Evolutionary conservation across 2,888 invertebrate species (phyloP), one percentile per base, ranked within the genome.

Genomic region (Oegoconia quadripuncta): DNA sequence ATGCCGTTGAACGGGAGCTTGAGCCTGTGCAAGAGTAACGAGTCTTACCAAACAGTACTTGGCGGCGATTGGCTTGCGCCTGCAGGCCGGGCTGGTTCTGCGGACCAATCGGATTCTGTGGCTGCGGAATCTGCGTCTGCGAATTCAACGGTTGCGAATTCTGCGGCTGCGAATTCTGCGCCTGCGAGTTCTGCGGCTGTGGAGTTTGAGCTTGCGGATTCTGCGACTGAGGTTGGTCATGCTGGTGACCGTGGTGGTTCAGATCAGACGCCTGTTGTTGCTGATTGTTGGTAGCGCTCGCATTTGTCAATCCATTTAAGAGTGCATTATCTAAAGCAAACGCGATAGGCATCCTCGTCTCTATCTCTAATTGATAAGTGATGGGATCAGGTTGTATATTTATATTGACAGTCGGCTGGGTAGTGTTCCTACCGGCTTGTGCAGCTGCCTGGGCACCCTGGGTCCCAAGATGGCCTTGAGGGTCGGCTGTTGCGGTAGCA

Each of bases 331-430:
- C 76, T 22, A 76, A 47, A 17, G 74, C 71, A 34, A 74, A 55
- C 25, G 75, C 67, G 14, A 77, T 63, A 4, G 78, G 76, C 40
- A 77, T 68, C 49, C 73, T 60, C 20, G 75, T 69, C 41, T 74
- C 79, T 46, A 80, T 75, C 47, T 78, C 80, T 43, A 79, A 66
- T 63, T 78, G 77, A 42, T 74, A 76, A 1, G 66, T 68, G 36
- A 68, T 48, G 2, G 75, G 72, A 23, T 69, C 67, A 38, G 73
- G 64, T 39, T 63, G 65, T 38, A 64, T 59, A 39, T 59, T 64
- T 35, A 64, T 62, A 52, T 63, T 64, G 46, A 58, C 59, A 37
- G 63, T 65, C 40, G 67, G 64, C 47, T 62, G 64, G 28, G 61
- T 56, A 17, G 59, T 39, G 43, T 60, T 67, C 59, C 60, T 68